These are phyloP conservation scores for Oegoconia quadripuncta DNA, from an alignment of 2,888 invertebrate species.

Conservation along the genomic window DNA sequence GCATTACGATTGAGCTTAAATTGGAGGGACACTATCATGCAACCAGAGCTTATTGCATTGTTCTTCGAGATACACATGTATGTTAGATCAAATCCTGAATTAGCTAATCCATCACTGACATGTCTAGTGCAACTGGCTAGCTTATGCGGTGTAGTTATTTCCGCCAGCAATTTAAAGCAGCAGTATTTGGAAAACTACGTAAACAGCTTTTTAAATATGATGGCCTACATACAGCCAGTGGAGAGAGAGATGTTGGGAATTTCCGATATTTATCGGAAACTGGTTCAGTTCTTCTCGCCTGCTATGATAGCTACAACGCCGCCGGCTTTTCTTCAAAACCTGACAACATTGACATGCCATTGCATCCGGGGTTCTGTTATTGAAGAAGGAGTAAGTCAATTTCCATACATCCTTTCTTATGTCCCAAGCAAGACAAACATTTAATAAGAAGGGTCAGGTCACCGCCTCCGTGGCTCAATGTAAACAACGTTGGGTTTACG, in stretches of 20 bases:
- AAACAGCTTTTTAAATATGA: conserved; percentile 63
- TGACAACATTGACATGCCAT: conserved; percentile 64
- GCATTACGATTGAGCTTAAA: conserved; percentile 81
- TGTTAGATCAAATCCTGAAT: conserved; percentile 85
- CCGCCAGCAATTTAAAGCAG: conserved; percentile 54
- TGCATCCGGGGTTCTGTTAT: conserved; percentile 64
- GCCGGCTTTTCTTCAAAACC: conserved; percentile 59
- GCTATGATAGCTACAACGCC: conserved; percentile 62
- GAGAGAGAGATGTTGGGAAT: conserved; percentile 68
- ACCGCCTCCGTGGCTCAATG: no score
- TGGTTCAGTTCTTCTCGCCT: conserved; percentile 67
- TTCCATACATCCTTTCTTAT: conserved; percentile 6
- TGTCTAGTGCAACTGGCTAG: conserved; percentile 88
- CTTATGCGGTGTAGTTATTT: conserved; percentile 61
- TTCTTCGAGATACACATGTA: conserved; percentile 92
- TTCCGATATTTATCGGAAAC: conserved; percentile 64
- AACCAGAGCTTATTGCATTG: conserved; percentile 85
- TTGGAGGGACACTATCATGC: conserved; percentile 89
- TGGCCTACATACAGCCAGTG: conserved; percentile 62
- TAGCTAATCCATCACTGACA: conserved; percentile 87
- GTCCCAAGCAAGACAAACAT: no score
- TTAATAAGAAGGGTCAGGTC: no score
- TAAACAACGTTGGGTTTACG: no score
- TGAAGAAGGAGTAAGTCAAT: conserved; percentile 65
- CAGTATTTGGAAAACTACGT: conserved; percentile 71